Base-by-base conservation (phyloP, 2,113 vertebrate genomes). In the Sinocyclocheilus anshuiensis region DNA sequence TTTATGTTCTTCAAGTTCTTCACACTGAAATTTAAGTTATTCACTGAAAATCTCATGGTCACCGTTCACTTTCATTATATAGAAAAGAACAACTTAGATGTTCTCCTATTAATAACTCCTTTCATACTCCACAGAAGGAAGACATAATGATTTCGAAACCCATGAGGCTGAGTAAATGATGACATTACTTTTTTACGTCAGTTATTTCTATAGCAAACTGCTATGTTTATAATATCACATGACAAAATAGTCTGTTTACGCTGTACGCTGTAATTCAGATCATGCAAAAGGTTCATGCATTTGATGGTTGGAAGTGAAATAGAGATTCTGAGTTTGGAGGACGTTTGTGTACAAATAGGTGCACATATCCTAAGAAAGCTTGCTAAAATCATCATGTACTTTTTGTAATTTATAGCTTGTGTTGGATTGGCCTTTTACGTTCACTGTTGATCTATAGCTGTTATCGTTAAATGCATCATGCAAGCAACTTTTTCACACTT, bases 351-450 rank as follows among this genome's bases (percentile, higher is more conserved):
- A 18, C 65, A 71, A 48, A 55, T 6, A 55, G 1, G 5, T 55
- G 53, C 15, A 55, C 53, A 55, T 53, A 53, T 55, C 53, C 53
- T 55, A 55, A 55, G 53, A 55, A 18, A 55, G 15, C 42, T 5
- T n/a, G 8, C 22, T 57, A 11, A 20, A 55, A 55, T 55, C 53
- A 55, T 55, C 53, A 55, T 55, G 53, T 16, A 5, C 53, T 81
- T 81, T 78, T 15, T 71, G 16, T 86, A 59, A 86, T 80, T 86
- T 80, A 86, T 81, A 61, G 77, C 67, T 45, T 57, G 33, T 55
- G n/a, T 59, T 79, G 61, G 48, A 75, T 67, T 78, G 36, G 16
- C 67, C 50, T 69, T 82, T 82, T 50, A 82, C n/a, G 0, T 76
- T 76, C n/a, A 48, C 45, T 50, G 42, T 29, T 81, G 79, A 81